Base-by-base conservation (phyloP, 2,113 vertebrate genomes). In the Caretta caretta region DNA sequence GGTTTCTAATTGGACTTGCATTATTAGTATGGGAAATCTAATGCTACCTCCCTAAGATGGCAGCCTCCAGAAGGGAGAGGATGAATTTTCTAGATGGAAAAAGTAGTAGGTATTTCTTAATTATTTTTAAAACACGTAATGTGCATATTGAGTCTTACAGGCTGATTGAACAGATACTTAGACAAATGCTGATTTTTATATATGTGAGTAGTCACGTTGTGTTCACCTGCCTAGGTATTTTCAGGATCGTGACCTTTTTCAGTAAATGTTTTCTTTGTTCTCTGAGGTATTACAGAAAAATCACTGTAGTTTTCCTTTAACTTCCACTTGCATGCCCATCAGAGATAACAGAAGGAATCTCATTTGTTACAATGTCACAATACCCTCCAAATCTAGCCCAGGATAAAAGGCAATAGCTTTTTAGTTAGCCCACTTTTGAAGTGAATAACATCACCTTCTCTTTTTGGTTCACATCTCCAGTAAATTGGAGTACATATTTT, bases 11-110 rank as follows among this genome's bases (percentile, higher is more conserved):
- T 56, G 13, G n/a, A 87, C 1, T 49, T 76, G 19, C 3, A 0
- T 1, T 87, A 59, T 53, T 72, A 10, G 0, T 35, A 1, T 0
- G 2, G 31, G 24, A 84, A 84, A 69, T 75, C 13, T 4, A 3
- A 2, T 81, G 19, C 48, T 75, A 8, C 25, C 31, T 19, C 10
- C 20, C 75, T 91, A 56, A 29, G 48, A 53, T 42, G 38, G 42
- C 38, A 76, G 10, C 38, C 22, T 76, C 24, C 72, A 46, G 22
- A 25, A 76, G 24, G 6, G n/a, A 76, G 72, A 76, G 10, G 38
- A 76, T 76, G 38, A 27, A 24, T 76, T 42, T 42, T 76, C 11
- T 42, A 27, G 13, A 76, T 76, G 72, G n/a, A 42, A 76, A 25
- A 22, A 27, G 72, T 38, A 42, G 20, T 19, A 46, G 24, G 22